These are phyloP conservation scores for Orius insidiosus DNA, from an alignment of 1,140 invertebrate species.

Conservation along the genomic window DNA sequence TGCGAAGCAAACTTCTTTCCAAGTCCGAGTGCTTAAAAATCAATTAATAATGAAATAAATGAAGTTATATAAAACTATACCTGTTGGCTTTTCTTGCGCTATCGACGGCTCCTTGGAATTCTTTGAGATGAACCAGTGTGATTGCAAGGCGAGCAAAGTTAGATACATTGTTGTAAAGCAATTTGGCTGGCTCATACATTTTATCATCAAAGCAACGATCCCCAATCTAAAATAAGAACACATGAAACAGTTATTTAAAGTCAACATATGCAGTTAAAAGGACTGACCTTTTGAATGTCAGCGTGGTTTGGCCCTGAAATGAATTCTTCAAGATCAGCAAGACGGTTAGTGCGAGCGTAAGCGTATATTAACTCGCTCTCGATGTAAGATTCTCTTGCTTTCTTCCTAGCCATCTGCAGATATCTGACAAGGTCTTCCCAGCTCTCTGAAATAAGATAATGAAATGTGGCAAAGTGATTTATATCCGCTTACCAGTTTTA, in stretches of 20 bases:
- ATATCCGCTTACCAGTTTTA: slow-evolving; percentile 36
- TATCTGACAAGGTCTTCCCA: slow-evolving; percentile 98
- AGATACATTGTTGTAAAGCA: slow-evolving; percentile 96
- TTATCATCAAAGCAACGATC: slow-evolving; percentile 96
- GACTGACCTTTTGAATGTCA: too few species aligned
- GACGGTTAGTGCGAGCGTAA: slow-evolving; percentile 87
- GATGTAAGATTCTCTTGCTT: slow-evolving; percentile 92
- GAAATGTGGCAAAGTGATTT: too few species aligned
- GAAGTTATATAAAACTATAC: too few species aligned
- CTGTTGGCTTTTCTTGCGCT: slow-evolving; percentile 94
- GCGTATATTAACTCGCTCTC: slow-evolving; percentile 97
- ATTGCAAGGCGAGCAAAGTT: slow-evolving; percentile 95
- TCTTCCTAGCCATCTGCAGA: slow-evolving; percentile 94
- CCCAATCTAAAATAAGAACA: slow-evolving; percentile 69
- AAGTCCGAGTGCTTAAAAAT: slow-evolving; percentile 93
- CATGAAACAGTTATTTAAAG: too few species aligned
- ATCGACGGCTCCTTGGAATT: slow-evolving; percentile 97
- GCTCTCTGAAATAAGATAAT: too few species aligned
- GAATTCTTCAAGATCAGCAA: slow-evolving; percentile 96
- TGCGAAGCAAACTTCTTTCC: slow-evolving; percentile 99
- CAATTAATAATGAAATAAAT: too few species aligned
- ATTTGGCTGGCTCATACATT: slow-evolving; percentile 95
- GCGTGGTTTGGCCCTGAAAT: slow-evolving; percentile 98
- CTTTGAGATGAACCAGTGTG: slow-evolving; percentile 89
- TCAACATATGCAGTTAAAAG: too few species aligned